Evolutionary conservation across 2,797 vertebrate species (phyloP).

Genomic region (Neostethus bicornis): DNA sequence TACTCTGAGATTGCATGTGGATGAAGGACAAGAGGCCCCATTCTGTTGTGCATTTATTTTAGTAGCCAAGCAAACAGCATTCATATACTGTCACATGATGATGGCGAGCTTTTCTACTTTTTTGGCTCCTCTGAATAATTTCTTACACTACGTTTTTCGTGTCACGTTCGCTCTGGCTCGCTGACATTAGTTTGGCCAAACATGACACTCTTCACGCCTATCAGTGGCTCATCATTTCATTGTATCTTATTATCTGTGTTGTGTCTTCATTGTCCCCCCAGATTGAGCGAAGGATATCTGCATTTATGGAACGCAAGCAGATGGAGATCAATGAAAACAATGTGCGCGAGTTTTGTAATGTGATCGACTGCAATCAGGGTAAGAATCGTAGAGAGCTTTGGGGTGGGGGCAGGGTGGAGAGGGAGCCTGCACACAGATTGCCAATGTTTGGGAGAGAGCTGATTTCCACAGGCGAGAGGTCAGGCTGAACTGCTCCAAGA

Average conservation of each 20-base stretch:
- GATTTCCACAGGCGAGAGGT: slow-evolving; percentile 82
- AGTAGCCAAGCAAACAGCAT: slow-evolving; percentile 78
- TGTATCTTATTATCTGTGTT: slow-evolving; percentile 57
- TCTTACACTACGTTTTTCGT: slow-evolving; percentile 28
- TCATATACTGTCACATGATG: slow-evolving; percentile 70
- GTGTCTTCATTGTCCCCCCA: slow-evolving; percentile 71
- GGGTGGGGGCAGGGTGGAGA: slow-evolving; percentile 49
- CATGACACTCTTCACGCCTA: slow-evolving; percentile 65
- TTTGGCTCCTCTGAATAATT: slow-evolving; percentile 71
- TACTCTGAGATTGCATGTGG: slow-evolving; percentile 85
- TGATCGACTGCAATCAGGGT: slow-evolving; percentile 99
- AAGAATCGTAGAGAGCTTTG: slow-evolving; percentile 75
- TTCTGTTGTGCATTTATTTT: slow-evolving; percentile 84
- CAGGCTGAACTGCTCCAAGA: slow-evolving; percentile 75
- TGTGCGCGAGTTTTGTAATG: slow-evolving; percentile 99
- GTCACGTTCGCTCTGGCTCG: slow-evolving; percentile 39
- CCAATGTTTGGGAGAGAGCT: slow-evolving; percentile 85
- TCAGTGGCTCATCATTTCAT: slow-evolving; percentile 68
- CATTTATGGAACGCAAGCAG: slow-evolving; percentile 99
- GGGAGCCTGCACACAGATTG: slow-evolving; percentile 77
- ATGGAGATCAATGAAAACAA: slow-evolving; percentile 99
- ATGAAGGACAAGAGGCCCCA: slow-evolving; percentile 81
- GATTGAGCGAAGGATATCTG: slow-evolving; percentile 99
- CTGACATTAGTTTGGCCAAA: slow-evolving; percentile 60
- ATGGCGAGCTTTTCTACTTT: slow-evolving; percentile 63